Base-by-base conservation (phyloP, 2,797 vertebrate species). In the Phrynocephalus guinanensis region DNA sequence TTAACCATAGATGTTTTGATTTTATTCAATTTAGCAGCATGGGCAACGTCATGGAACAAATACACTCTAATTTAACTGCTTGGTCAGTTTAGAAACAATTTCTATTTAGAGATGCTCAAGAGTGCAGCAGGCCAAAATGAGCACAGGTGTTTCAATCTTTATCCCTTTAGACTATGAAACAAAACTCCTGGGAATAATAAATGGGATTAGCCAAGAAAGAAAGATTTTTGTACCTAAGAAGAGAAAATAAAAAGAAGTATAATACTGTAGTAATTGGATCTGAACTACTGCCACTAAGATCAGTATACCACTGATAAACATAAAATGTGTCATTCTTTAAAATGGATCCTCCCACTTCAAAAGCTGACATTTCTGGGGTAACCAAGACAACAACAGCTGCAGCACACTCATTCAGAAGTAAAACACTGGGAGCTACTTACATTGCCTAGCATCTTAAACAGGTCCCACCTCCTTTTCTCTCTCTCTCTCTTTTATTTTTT, bases 381-480 rank as follows among this genome's bases (percentile, higher is more conserved):
- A 77, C 82, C 71, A 84, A 75, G 86, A 90, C 85, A 84, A 87
- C 85, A 84, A 70, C 71, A 63, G 82, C 83, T 81, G 83, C 71
- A 70, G 87, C 48, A 88, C 52, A 85, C 63, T 88, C 87, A 88
- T 88, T 88, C 83, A 88, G 83, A 85, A 88, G 24, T 88, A 82
- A 82, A 87, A 82, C 22, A 50, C 71, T 87, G 79, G 38, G 67
- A 87, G 33, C 71, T 87, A 50, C 71, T 87, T 75, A 85, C 68
- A 85, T 82, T 5, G 11, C 71, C 70, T 56, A 68, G 48, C 48
- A 75, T 83, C 79, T 82, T 71, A 75, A 30, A 86, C 8, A 77
- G 28, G 16, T 75, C 38, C 22, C 56, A 56, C 52, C 72, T 76
- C 56, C 48, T 30, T 38, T 71, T 75, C 67, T 38, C 72, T 75